Percentiles rank a stretch among this genome's conserved stretches.
Conservation (phyloP, 2,888 invertebrate genomes). For the Hydriomena furcata region DNA sequence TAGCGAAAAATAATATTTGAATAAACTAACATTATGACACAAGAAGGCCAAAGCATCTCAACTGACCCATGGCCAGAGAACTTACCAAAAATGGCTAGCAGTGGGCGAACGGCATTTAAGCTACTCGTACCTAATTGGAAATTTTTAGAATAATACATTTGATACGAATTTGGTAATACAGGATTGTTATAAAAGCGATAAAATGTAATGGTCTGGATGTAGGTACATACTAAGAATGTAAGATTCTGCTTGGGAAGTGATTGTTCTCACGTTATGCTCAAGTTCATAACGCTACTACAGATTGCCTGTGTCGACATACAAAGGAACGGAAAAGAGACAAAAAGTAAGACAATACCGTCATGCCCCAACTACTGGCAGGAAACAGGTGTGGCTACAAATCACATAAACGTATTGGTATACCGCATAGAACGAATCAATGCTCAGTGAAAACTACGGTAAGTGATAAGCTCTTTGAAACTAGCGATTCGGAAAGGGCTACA, state of each 20-base stretch:
- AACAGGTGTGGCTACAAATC: constrained; percentile 51
- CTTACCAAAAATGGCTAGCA: constrained; percentile 55
- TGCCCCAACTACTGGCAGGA: constrained; percentile 55
- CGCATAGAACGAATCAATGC: constrained; percentile 24
- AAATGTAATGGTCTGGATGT: constrained; percentile 12
- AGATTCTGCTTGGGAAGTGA: constrained; percentile 17
- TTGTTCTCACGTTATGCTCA: constrained; percentile 28
- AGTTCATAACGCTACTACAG: constrained; percentile 22
- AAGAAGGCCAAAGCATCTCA: constrained; percentile 41
- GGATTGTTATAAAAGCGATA: constrained; percentile 41
- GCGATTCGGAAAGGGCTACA: too few relatives aligned
- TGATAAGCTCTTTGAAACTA: neutral
- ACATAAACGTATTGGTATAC: constrained; percentile 24
- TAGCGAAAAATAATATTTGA: too few relatives aligned
- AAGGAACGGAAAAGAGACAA: constrained; percentile 55
- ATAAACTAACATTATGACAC: constrained; percentile 19
- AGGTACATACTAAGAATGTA: constrained; percentile 3
- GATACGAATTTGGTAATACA: constrained; percentile 61
- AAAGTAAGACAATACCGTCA: constrained; percentile 59
- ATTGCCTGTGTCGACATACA: constrained; percentile 39
- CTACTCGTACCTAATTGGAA: constrained; percentile 52
- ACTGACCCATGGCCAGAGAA: constrained; percentile 58
- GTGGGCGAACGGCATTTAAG: constrained; percentile 77
- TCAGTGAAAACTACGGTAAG: constrained; percentile 6
- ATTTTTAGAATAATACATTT: constrained; percentile 61